Conservation (phyloP, 2,113 vertebrate genomes). For the Sceloporus undulatus region DNA sequence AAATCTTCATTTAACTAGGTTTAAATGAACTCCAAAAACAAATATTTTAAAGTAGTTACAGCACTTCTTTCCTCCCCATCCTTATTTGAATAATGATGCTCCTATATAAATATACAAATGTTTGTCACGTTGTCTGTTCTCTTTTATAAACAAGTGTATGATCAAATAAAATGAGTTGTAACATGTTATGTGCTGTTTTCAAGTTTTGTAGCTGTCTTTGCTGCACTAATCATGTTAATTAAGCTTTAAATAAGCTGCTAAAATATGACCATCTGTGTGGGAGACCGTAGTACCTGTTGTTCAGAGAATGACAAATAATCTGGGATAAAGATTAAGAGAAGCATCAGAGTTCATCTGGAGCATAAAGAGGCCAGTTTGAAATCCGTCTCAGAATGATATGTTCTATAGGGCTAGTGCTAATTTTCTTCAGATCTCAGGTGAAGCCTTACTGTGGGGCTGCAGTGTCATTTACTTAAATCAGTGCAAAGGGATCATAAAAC, state of each 20-base stretch:
- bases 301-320: conserved; percentile 81
- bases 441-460: background rate
- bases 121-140: background rate
- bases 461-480: background rate
- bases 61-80: background rate
- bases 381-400: conserved; percentile 43
- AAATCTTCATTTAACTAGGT: background rate
- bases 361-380: conserved; percentile 60
- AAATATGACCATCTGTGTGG: conserved; percentile 78
- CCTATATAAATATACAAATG: background rate
- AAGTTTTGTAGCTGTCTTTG: background rate
- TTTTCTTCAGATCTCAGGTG: background rate
- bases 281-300: conserved; percentile 62
- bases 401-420: conserved; percentile 16
- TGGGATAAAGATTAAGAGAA: conserved; percentile 87
- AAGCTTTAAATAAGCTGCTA: conserved; percentile 68
- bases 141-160: too few species aligned
- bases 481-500: background rate
- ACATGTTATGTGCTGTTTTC: conserved; percentile 3
- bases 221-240: conserved; percentile 38
- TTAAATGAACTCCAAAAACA: background rate
- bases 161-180: background rate
- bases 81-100: background rate
- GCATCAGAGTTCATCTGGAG: conserved; percentile 60
- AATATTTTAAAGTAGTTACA: background rate